Base-by-base conservation (phyloP, 2,113 vertebrate genomes). In the Pygoscelis adeliae region DNA sequence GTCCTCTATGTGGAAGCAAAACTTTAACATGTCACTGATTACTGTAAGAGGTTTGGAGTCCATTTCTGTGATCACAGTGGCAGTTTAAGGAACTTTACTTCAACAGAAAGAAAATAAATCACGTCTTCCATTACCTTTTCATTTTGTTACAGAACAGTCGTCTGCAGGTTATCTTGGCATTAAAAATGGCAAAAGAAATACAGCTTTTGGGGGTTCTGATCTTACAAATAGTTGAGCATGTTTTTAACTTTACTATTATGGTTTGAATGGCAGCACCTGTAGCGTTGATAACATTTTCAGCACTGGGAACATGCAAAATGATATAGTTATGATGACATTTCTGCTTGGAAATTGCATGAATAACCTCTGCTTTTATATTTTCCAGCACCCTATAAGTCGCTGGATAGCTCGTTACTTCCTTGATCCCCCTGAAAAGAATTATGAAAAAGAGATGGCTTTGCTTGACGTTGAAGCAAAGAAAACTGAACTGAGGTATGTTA, bases 361-460 rank as follows among this genome's bases (percentile, higher is more conserved):
- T 82, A 46, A 79, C 73, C 46, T 92, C 23, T 73, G 30, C 49
- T 95, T 80, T 83, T 91, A 0, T 87, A 34, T 93, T 82, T 89
- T 77, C 27, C 88, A 99, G 99, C 99, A 99, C 84, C 99, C 99
- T 77, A 99, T 99, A 97, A 99, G 98, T 83, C 98, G 99, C 87
- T 99, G 99, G 99, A 99, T 99, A 87, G 80, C 97, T 38, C 97
- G 98, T 58, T 97, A 97, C 76, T 0, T 99, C 4, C 98, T 96
- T 40, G 98, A 99, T 44, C 79, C 98, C 40, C 99, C 99, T 44
- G 99, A 99, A 91, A 99, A 99, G 96, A 84, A 99, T 66, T 99
- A 99, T 83, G 99, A 99, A 96, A 99, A 98, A 95, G 92, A 98
- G 94, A 97, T 99, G 99, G 99, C 99, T 71, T 15, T 98, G 49